phyloP scores from a whole-genome alignment of 1,140 invertebrate genomes.

The Ectropis grisescens region DNA sequence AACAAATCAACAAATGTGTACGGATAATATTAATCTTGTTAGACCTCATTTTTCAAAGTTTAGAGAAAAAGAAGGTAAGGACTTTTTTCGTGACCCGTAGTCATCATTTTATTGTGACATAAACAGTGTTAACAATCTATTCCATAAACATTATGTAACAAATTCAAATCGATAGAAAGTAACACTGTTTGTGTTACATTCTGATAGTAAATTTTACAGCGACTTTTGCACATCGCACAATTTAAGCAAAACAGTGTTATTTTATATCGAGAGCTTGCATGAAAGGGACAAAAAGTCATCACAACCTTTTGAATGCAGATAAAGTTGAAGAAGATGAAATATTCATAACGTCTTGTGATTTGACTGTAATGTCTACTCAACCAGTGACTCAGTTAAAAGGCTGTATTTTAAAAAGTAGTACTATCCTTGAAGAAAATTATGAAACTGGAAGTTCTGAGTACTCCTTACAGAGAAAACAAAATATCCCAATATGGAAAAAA shows the following conservation, averaged over 20 bases:
- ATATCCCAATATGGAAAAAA: conserved; percentile 29
- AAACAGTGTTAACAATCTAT: no score
- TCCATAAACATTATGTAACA: no score
- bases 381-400: conserved; percentile 28
- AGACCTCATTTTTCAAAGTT: conserved; percentile 33
- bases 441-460: conserved; percentile 6
- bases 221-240: conserved; percentile 32
- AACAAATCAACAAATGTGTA: conserved; percentile 19
- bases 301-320: conserved; percentile 16
- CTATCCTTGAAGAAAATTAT: conserved; percentile 20
- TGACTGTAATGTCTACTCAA: conserved; percentile 23
- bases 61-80: conserved; percentile 9
- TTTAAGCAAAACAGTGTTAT: conserved; percentile 32
- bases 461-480: conserved; percentile 11
- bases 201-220: conserved; percentile 11
- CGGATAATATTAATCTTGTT: conserved; percentile 17
- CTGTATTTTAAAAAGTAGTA: conserved; percentile 31
- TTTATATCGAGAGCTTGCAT: conserved; percentile 22
- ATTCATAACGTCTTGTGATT: conserved; percentile 40
- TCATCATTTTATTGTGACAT: no score
- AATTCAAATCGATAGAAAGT: conserved; percentile 27
- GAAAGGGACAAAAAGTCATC: background rate
- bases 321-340: conserved; percentile 31
- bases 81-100: no score
- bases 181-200: conserved; percentile 28